phyloP scores from a whole-genome alignment of 2,113 vertebrate species.

The Sinocyclocheilus anophthalmus region DNA sequence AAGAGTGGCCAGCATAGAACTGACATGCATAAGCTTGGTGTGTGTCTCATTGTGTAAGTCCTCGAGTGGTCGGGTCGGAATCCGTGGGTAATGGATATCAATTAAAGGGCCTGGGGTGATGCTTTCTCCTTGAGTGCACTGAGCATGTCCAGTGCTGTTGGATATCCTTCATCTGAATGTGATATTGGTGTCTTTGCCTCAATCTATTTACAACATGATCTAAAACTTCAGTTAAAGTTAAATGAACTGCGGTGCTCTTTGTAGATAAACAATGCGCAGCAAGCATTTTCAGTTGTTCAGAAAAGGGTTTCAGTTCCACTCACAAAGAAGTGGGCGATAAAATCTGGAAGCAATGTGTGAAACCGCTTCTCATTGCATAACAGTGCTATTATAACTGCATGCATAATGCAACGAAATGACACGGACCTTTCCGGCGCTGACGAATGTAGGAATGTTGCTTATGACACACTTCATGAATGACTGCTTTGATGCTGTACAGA shows the following conservation, averaged over 20 bases:
- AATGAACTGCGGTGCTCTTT: neutral
- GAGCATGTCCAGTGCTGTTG: neutral
- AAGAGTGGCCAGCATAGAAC: too few relatives aligned
- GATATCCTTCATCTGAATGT: neutral
- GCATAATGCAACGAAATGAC: neutral
- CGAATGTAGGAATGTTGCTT: neutral
- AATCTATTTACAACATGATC: neutral
- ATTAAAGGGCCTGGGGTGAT: neutral
- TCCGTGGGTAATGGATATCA: too few relatives aligned
- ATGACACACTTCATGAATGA: slow-evolving; percentile 5
- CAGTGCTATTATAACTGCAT: slow-evolving; percentile 20
- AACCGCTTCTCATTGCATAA: slow-evolving; percentile 26
- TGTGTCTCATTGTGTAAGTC: too few relatives aligned
- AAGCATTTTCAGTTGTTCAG: neutral
- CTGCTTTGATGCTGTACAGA: neutral
- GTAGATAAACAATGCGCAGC: neutral
- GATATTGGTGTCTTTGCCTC: neutral
- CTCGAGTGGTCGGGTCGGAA: too few relatives aligned
- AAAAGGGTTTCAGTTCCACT: slow-evolving; percentile 24
- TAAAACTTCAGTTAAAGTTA: neutral
- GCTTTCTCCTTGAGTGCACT: neutral
- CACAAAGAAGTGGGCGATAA: slow-evolving; percentile 20
- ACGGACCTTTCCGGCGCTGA: slow-evolving; percentile 3
- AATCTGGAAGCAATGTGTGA: slow-evolving; percentile 24
- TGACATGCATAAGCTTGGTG: neutral